phyloP scores from a whole-genome alignment of 2,888 invertebrate species.

The Rotaria sp. region DNA sequence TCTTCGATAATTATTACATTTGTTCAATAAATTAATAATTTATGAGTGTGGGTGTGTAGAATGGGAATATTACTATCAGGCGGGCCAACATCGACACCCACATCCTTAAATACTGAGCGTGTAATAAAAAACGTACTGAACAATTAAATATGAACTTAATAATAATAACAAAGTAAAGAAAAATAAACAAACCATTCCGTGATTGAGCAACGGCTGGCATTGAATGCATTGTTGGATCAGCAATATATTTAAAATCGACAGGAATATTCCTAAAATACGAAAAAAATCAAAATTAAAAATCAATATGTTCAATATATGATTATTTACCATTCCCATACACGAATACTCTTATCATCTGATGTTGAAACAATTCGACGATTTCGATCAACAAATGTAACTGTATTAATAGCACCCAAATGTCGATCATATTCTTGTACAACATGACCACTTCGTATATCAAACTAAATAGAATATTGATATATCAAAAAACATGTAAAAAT shows the following conservation, averaged over 20 bases:
- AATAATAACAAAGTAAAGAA: background rate
- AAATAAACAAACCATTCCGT: constrained; percentile 66
- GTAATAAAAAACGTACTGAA: too few species aligned
- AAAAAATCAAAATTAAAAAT: too few species aligned
- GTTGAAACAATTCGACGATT: constrained; percentile 94
- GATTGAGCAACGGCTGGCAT: constrained; percentile 90
- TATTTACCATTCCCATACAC: constrained; percentile 90
- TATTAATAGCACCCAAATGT: constrained; percentile 94
- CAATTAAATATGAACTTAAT: too few species aligned
- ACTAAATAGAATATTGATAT: constrained; percentile 61
- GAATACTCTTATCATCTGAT: constrained; percentile 93
- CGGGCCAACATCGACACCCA: too few species aligned
- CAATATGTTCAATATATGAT: too few species aligned
- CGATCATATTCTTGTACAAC: constrained; percentile 95
- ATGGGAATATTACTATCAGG: too few species aligned
- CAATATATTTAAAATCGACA: constrained; percentile 99
- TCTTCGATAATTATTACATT: too few species aligned
- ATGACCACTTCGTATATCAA: constrained; percentile 89
- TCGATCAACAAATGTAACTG: constrained; percentile 97
- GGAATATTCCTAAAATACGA: constrained; percentile 53
- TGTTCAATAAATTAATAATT: too few species aligned
- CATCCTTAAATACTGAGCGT: too few species aligned
- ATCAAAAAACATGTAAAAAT: background rate
- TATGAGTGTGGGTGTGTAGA: too few species aligned
- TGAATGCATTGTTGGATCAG: constrained; percentile 97